Evolutionary conservation across 1,140 invertebrate species (phyloP).

Genomic region (Nymphalis io): DNA sequence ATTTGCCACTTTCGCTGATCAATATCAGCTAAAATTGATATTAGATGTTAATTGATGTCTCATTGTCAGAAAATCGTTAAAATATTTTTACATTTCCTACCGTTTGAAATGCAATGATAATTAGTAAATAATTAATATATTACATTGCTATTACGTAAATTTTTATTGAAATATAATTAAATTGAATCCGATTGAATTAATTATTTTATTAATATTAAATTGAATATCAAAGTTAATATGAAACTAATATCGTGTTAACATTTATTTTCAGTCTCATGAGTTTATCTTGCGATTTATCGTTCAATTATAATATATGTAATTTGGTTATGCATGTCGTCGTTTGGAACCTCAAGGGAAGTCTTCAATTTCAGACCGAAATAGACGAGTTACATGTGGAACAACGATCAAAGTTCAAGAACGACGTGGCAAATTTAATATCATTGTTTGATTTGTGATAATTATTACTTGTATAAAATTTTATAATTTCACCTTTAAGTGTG

Average conservation of each 20-base stretch:
- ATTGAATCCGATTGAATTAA: no score
- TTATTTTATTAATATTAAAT: no score
- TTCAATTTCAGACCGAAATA: slow-evolving; percentile 43
- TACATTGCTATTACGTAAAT: no score
- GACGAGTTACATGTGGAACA: slow-evolving; percentile 17
- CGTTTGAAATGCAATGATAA: background rate
- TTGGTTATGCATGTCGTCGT: background rate
- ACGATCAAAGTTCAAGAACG: slow-evolving; percentile 29
- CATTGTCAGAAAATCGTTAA: background rate
- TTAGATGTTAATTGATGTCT: background rate
- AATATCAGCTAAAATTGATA: background rate
- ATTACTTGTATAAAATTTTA: no score
- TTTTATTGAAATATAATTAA: no score
- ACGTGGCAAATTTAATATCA: background rate
- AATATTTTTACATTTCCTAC: background rate
- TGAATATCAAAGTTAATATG: no score
- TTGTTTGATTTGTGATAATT: background rate
- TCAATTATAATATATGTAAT: background rate
- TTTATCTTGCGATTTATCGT: background rate
- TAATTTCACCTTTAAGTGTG: no score
- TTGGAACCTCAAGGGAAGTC: slow-evolving; percentile 39
- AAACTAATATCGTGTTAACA: no score
- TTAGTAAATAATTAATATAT: background rate
- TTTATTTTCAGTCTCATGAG: background rate
- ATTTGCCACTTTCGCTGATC: background rate